Evolutionary conservation across 2,888 invertebrate genomes (phyloP).

Genomic region (Brassicogethes aeneus): DNA sequence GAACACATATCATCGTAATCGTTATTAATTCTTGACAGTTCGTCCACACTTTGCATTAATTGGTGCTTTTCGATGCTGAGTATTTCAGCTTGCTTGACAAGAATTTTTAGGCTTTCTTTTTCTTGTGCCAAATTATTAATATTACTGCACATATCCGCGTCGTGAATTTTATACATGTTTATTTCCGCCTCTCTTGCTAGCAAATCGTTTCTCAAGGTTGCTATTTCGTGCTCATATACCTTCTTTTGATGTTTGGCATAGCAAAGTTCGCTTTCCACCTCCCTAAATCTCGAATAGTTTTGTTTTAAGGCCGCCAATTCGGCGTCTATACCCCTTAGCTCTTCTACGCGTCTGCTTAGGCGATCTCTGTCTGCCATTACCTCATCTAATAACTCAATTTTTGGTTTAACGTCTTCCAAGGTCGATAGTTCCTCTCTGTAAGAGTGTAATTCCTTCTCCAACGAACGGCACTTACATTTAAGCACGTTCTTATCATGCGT

Average conservation of each 20-base stretch:
- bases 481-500: slow-evolving; percentile 19
- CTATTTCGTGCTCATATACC: neutral
- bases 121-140: slow-evolving; percentile 28
- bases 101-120: slow-evolving; percentile 24
- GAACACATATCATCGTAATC: slow-evolving; percentile 31
- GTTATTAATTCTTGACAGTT: slow-evolving; percentile 27
- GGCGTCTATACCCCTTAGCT: slow-evolving; percentile 22
- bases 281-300: neutral
- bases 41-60: slow-evolving; percentile 21
- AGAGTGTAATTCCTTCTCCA: slow-evolving; percentile 28
- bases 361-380: slow-evolving; percentile 24
- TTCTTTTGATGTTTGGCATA: neutral
- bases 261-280: neutral
- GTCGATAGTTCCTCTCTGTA: slow-evolving; percentile 28
- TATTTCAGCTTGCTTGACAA: slow-evolving; percentile 27
- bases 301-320: slow-evolving; percentile 19
- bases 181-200: neutral
- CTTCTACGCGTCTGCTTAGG: slow-evolving; percentile 25
- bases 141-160: slow-evolving; percentile 20
- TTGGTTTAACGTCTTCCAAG: slow-evolving; percentile 26
- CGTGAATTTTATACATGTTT: neutral
- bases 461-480: slow-evolving; percentile 21
- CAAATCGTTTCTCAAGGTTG: neutral
- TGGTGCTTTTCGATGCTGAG: slow-evolving; percentile 33
- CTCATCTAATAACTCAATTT: slow-evolving; percentile 28